Conservation (phyloP, 2,113 vertebrate species). For the Microcebus griseorufus region DNA sequence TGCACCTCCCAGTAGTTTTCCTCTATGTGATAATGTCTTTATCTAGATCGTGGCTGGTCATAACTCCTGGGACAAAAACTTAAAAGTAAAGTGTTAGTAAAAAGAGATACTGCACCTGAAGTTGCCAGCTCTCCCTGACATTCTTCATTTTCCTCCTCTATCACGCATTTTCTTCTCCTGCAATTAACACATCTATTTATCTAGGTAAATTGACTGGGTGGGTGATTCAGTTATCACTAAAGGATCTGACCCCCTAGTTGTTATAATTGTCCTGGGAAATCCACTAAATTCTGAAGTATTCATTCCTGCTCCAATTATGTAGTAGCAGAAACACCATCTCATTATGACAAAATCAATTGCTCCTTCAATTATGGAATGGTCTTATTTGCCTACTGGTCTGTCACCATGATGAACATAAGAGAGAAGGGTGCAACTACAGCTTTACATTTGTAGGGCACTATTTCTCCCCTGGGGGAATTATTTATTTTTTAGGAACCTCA, state of each 20-base stretch:
- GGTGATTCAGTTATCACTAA: not conserved
- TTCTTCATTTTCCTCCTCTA: not conserved
- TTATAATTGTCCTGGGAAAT: not conserved
- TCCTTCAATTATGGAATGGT: not conserved
- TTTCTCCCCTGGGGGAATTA: not conserved
- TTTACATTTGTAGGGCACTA: not conserved
- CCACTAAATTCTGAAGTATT: not conserved
- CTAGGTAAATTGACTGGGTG: not conserved
- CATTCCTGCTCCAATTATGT: not conserved
- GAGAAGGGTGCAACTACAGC: not conserved
- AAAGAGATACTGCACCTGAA: not conserved
- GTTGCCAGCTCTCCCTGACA: not conserved
- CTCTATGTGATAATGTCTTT: not conserved
- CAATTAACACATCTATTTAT: not conserved
- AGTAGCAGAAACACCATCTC: not conserved
- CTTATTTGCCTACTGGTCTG: not conserved
- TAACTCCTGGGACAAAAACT: not conserved
- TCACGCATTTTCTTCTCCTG: not conserved
- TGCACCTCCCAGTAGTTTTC: not conserved
- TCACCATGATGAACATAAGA: not conserved
- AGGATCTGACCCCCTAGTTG: not conserved
- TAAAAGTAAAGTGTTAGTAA: not conserved
- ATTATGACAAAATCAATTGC: not conserved
- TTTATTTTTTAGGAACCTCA: not conserved
- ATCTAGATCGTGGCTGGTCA: not conserved